Conservation (phyloP, 2,797 vertebrate species). For the Melanotaenia trifasciata region DNA sequence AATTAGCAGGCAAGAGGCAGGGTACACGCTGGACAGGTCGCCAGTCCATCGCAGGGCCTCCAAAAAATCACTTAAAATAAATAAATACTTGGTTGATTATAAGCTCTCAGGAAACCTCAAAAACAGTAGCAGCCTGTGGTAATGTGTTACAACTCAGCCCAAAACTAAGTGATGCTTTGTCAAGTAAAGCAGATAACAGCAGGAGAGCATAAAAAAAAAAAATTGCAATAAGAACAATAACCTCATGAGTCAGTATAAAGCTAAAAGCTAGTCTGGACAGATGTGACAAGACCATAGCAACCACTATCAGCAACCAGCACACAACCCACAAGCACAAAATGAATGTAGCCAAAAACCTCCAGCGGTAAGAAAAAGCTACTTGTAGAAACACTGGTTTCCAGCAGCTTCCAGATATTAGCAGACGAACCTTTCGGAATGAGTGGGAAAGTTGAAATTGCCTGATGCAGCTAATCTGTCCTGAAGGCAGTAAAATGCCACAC, state of each 20-base stretch:
- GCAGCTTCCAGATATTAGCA: not conserved
- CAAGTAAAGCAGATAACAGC: not conserved
- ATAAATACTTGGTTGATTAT: not conserved
- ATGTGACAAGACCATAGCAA: not conserved
- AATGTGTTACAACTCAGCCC: not conserved
- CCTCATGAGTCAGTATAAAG: not conserved
- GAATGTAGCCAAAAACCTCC: not conserved
- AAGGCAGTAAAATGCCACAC: not conserved
- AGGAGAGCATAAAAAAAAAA: not conserved
- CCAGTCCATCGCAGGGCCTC: too few species aligned
- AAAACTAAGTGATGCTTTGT: not conserved
- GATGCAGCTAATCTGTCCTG: not conserved
- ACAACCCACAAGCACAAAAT: not conserved
- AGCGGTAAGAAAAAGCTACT: constrained; percentile 3
- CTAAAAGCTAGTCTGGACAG: not conserved
- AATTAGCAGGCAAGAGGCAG: not conserved
- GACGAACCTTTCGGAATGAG: not conserved
- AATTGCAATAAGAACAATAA: not conserved
- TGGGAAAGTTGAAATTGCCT: not conserved
- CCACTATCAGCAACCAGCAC: not conserved
- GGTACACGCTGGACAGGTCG: too few species aligned
- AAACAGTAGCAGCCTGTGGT: constrained; percentile 1
- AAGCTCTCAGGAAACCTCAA: not conserved
- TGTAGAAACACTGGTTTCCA: not conserved
- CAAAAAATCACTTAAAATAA: not conserved